Percentiles rank a stretch among this genome's conserved stretches.
These are phyloP conservation scores for Ophraella communa DNA, from an alignment of 2,888 invertebrate genomes.

Conservation along the genomic window DNA sequence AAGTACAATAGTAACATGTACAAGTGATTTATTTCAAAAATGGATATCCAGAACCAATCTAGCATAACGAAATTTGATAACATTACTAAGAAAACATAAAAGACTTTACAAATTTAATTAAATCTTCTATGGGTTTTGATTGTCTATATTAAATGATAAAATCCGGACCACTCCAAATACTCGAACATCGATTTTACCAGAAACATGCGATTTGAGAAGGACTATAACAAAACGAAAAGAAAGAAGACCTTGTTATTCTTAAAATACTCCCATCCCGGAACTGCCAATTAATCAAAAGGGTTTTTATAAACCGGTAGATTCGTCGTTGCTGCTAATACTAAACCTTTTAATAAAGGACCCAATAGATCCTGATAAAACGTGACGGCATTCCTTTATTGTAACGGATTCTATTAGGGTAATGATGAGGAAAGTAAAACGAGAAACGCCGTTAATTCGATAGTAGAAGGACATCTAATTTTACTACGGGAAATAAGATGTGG, in stretches of 20 bases:
- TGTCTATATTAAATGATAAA: too few relatives aligned
- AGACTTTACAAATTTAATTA: too few relatives aligned
- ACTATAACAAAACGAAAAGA: constrained; percentile 19
- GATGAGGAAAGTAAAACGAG: neutral
- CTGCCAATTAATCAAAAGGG: constrained; percentile 20
- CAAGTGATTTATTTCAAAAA: too few relatives aligned
- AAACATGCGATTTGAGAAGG: constrained; percentile 13
- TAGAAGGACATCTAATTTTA: too few relatives aligned
- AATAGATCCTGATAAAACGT: neutral
- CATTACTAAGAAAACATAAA: too few relatives aligned
- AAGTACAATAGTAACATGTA: too few relatives aligned
- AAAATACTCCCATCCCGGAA: constrained; percentile 13
- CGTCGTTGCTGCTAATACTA: constrained; percentile 12
- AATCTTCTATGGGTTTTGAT: too few relatives aligned
- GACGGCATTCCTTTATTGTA: neutral
- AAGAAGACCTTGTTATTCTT: constrained; percentile 23
- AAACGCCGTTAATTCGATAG: neutral
- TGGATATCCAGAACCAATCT: too few relatives aligned
- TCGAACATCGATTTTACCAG: constrained; percentile 21
- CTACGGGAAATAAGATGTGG: too few relatives aligned
- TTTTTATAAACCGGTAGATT: constrained; percentile 1
- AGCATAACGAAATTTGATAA: too few relatives aligned
- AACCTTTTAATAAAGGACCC: constrained; percentile 5
- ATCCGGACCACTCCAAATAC: neutral
- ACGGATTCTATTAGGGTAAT: neutral